These are phyloP conservation scores for Bubo bubo DNA, from an alignment of 2,113 vertebrate genomes.

Conservation along the genomic window DNA sequence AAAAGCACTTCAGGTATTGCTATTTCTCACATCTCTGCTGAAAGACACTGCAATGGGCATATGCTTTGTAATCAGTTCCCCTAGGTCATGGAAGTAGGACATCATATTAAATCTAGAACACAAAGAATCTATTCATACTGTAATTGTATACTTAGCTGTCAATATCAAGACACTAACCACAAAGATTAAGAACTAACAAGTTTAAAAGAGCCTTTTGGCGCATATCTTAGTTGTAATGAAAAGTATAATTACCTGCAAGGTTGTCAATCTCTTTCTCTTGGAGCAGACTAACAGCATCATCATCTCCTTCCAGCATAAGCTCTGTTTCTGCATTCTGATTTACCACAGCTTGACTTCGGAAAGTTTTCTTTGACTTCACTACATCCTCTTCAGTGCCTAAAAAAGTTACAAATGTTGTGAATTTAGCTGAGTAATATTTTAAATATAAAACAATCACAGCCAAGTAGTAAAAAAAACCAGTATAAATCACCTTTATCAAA, in stretches of 20 bases:
- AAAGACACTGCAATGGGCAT: neutral
- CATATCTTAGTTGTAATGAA: neutral
- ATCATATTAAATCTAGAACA: neutral
- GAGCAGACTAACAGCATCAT: conserved; percentile 90
- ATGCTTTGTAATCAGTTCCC: neutral
- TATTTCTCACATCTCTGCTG: neutral
- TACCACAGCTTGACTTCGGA: conserved; percentile 83
- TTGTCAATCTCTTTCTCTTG: conserved; percentile 97
- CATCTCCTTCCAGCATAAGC: conserved; percentile 91
- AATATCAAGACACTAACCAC: neutral
- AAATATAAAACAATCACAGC: neutral
- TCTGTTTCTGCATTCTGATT: conserved; percentile 90
- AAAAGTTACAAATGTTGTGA: conserved; percentile 19
- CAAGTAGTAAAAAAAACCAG: neutral
- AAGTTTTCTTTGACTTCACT: conserved; percentile 84
- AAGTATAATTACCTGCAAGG: conserved; percentile 84
- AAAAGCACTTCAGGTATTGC: neutral
- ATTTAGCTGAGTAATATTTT: neutral
- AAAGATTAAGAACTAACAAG: neutral
- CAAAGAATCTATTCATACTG: neutral
- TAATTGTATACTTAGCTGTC: neutral
- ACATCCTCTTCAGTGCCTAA: conserved; percentile 85
- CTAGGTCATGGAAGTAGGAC: neutral
- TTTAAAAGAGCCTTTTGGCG: neutral
- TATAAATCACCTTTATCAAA: neutral